phyloP scores from a whole-genome alignment of 2,797 vertebrate genomes.

The Picus viridis region DNA sequence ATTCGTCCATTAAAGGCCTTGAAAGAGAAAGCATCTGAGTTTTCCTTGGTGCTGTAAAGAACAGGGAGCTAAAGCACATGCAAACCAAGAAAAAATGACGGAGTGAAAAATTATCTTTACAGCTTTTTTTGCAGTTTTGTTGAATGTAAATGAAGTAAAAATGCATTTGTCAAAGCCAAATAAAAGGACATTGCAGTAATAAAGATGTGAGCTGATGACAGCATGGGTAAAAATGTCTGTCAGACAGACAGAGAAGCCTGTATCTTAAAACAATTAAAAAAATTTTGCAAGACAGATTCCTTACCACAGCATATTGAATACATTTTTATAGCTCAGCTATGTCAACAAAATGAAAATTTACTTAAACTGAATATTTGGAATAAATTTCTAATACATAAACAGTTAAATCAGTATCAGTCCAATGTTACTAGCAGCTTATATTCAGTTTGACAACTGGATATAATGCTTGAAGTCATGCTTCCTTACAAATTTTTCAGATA shows the following conservation, averaged over 20 bases:
- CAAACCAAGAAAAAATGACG: slow-evolving; percentile 33
- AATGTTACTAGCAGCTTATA: background rate
- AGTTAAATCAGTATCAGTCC: background rate
- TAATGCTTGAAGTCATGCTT: background rate
- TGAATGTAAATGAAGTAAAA: slow-evolving; percentile 53
- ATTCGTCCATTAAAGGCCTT: slow-evolving; percentile 11
- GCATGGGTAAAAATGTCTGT: slow-evolving; percentile 1
- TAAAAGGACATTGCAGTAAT: slow-evolving; percentile 45
- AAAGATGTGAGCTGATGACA: slow-evolving; percentile 33
- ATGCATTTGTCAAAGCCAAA: slow-evolving; percentile 51
- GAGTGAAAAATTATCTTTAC: slow-evolving; percentile 36
- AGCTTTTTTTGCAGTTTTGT: background rate
- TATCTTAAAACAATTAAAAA: background rate
- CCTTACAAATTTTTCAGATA: background rate
- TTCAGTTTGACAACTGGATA: background rate
- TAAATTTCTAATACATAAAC: background rate
- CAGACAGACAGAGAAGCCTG: background rate
- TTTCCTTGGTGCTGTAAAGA: background rate
- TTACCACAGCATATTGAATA: background rate
- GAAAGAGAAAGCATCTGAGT: background rate
- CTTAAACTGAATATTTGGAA: background rate
- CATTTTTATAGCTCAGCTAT: background rate
- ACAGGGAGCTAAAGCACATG: background rate
- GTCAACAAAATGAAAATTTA: background rate
- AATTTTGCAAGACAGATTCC: slow-evolving; percentile 11